Base-by-base conservation (phyloP, 2,113 vertebrate species). In the Oreamnos americanus region DNA sequence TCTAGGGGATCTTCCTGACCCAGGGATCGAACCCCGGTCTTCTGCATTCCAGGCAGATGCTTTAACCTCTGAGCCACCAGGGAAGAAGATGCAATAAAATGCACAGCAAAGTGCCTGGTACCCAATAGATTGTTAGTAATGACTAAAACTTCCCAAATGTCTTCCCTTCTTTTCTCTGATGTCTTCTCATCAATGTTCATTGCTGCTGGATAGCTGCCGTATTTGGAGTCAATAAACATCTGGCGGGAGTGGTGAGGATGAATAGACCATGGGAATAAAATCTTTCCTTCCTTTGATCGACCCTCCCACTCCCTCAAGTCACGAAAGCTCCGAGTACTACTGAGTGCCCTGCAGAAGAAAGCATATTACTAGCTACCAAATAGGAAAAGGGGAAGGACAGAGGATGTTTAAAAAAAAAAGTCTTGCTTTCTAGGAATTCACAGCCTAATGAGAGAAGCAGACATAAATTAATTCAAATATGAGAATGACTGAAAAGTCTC, bases 391-490 rank as follows among this genome's bases (percentile, higher is more conserved):
- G 17, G 53, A 79, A 53, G 1, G 1, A 14, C 33, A 47, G 10
- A 62, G 84, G 8, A 19, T 30, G 4, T 47, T 21, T 55, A n/a
- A 47, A 51, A 3, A 84, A 88, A 90, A 87, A 87, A 53, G 30
- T 15, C 16, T n/a, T 81, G 51, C 12, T 82, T 94, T 89, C 21
- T 64, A 86, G 64, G 33, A 95, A 81, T 92, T 53, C 83, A 81
- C 39, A 95, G 85, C 47, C 33, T 43, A 93, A 17, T 45, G 9
- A 91, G 15, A 47, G 28, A 96, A 53, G 67, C 28, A 86, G 21
- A 49, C 6, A 57, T 64, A 95, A 62, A 91, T 96, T 79, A 67
- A 85, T 76, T 93, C 28, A 60, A 88, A 43, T 23, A n/a, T 9
- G 47, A 87, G 79, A 88, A 23, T 33, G 12, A 47, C 3, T 78